Conservation (phyloP, 2,888 invertebrate species). For the Ceriagrion tenellum region DNA sequence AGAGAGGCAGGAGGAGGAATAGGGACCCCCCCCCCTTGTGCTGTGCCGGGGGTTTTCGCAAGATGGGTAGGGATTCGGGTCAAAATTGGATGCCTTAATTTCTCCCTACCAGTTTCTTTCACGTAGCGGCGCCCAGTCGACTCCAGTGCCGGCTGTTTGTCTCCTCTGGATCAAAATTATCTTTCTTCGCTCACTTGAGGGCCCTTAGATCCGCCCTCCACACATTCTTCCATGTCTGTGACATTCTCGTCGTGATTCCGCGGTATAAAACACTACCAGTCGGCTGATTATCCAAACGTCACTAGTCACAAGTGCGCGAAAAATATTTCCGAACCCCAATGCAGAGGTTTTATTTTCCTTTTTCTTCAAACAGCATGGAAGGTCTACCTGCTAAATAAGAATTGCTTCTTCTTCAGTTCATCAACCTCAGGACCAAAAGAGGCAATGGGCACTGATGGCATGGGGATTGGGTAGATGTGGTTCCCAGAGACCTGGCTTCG, state of each 20-base stretch:
- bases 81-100: constrained; percentile 52
- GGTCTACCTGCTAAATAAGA: too few species aligned
- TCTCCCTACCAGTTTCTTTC: not conserved
- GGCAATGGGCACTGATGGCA: too few species aligned
- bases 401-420: too few species aligned
- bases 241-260: not conserved
- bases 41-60: not conserved
- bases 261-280: not conserved
- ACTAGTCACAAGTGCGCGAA: not conserved
- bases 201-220: not conserved
- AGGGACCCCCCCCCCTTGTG: not conserved
- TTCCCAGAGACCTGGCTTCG: too few species aligned
- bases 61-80: not conserved
- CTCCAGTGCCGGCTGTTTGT: not conserved
- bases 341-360: too few species aligned
- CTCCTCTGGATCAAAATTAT: not conserved
- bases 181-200: not conserved
- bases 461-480: too few species aligned
- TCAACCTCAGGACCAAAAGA: too few species aligned
- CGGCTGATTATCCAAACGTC: not conserved
- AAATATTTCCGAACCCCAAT: not conserved
- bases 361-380: too few species aligned
- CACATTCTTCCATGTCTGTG: not conserved
- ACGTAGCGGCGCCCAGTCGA: not conserved
- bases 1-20: not conserved